A percentile compares a stretch with the other conserved stretches of the same genome.
phyloP scores from a whole-genome alignment of 2,113 vertebrate genomes.

The Colossoma macropomum region DNA sequence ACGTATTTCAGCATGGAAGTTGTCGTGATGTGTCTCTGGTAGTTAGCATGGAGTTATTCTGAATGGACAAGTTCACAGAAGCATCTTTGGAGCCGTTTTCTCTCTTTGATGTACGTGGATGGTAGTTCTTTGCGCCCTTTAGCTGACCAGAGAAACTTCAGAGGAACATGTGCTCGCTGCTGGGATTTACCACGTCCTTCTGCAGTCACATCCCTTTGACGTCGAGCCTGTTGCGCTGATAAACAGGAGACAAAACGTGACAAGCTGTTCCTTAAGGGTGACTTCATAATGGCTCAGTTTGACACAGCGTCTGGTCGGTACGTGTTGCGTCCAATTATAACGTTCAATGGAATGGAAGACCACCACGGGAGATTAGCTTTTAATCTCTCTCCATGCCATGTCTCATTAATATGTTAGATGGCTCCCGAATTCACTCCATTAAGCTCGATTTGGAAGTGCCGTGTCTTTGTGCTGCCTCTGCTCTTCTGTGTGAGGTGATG shows the following conservation, averaged over 20 bases:
- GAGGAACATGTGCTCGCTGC: background rate
- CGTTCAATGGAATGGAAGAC: conserved; percentile 47
- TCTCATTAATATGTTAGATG: conserved; percentile 49
- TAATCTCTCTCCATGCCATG: conserved; percentile 33
- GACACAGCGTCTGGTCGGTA: conserved; percentile 33
- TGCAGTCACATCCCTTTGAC: background rate
- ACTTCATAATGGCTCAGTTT: conserved; percentile 20
- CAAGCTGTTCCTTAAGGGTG: conserved; percentile 20
- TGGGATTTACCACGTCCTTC: background rate
- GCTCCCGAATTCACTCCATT: conserved; percentile 42
- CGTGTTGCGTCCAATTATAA: conserved; percentile 44
- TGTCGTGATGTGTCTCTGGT: background rate
- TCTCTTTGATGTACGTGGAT: background rate
- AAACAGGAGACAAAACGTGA: conserved; percentile 28
- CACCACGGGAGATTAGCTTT: conserved; percentile 31
- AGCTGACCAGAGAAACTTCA: background rate
- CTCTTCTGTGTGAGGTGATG: conserved; percentile 16
- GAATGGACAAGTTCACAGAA: background rate
- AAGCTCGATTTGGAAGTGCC: conserved; percentile 33
- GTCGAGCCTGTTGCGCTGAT: conserved; percentile 1
- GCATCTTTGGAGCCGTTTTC: background rate
- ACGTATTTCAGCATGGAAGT: background rate
- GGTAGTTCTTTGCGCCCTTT: background rate
- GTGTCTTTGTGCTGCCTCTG: background rate
- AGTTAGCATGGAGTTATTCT: background rate